phyloP scores from a whole-genome alignment of 1,140 invertebrate genomes.

The Brachionus asplanchnoidis region DNA sequence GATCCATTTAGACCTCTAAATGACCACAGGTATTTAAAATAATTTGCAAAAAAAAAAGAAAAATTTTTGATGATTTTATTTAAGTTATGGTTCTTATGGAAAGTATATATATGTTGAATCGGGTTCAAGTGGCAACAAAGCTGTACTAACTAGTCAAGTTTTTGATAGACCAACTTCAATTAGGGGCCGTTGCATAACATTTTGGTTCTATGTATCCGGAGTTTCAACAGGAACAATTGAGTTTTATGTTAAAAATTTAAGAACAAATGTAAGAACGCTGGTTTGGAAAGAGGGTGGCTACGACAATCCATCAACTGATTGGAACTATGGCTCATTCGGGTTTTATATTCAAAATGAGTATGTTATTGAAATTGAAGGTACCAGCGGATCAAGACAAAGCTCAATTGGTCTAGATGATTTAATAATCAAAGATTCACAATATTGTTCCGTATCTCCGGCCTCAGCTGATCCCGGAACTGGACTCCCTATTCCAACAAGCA shows the following conservation, averaged over 20 bases:
- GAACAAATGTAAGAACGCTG: neutral
- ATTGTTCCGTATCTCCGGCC: neutral
- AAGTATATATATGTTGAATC: conserved; percentile 20
- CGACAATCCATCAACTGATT: neutral
- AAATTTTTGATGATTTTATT: neutral
- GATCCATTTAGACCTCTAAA: conserved; percentile 17
- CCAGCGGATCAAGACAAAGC: neutral
- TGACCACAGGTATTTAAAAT: neutral
- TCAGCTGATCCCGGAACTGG: conserved; percentile 10
- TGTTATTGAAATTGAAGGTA: neutral
- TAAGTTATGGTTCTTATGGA: neutral
- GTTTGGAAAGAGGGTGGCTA: neutral
- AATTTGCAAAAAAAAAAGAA: neutral
- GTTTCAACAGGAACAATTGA: neutral
- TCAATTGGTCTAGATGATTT: conserved; percentile 29
- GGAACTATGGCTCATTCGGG: conserved; percentile 35
- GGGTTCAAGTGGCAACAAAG: neutral
- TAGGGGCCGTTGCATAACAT: conserved; percentile 11
- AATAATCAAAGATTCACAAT: conserved; percentile 11
- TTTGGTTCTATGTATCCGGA: conserved; percentile 26
- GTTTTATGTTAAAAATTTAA: conserved; percentile 11
- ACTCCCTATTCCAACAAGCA: neutral
- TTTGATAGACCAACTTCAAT: neutral
- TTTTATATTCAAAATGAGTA: conserved; percentile 32
- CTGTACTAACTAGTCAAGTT: neutral